Evolutionary conservation across 1,140 invertebrate species (phyloP), one percentile per base, ranked within the genome.

Genomic region (Zaprionus vittiger): DNA sequence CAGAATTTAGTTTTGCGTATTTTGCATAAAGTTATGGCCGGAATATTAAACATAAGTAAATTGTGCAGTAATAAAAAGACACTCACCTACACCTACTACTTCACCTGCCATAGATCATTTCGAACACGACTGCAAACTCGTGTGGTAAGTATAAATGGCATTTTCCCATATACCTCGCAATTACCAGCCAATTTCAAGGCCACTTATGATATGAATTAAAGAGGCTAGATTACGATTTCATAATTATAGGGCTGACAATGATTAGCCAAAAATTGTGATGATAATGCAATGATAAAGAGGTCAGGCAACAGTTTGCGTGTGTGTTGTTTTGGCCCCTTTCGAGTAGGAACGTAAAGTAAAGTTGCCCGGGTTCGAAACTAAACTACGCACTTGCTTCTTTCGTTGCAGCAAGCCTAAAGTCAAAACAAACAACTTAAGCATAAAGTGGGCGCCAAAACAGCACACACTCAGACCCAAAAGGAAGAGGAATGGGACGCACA

Each of bases 301-400:
- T 81, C 68, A 72, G 80, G 72, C 80, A 89, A 72, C 76, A 80
- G 73, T 82, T 65, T 73, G 79, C 73, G 81, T 82, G 85, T 90
- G 85, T 85, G 85, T 91, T 90, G 85, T 86, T 90, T 90, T 90
- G 85, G 85, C 73, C 79, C 68, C 55, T 66, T 73, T 77, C 72
- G 14, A 15, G 5, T 56, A 47, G n/a, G n/a, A 47, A 47, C n/a
- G 15, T 41, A 26, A 31, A 7, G 34, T 12, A 54, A 28, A 63
- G 34, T 49, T 72, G 7, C 17, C 34, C 26, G n/a, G 31, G 38
- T 55, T 44, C 17, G 20, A 47, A 47, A 77, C 57, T 60, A 49
- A n/a, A 62, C 69, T 62, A 17, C 63, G 70, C 63, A 69, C 71
- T 89, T 84, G 85, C 85, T 91, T 91, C 74, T 91, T 91, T 91